Evolutionary conservation across 2,888 invertebrate genomes (phyloP).

Genomic region (Trachelus tabidus): DNA sequence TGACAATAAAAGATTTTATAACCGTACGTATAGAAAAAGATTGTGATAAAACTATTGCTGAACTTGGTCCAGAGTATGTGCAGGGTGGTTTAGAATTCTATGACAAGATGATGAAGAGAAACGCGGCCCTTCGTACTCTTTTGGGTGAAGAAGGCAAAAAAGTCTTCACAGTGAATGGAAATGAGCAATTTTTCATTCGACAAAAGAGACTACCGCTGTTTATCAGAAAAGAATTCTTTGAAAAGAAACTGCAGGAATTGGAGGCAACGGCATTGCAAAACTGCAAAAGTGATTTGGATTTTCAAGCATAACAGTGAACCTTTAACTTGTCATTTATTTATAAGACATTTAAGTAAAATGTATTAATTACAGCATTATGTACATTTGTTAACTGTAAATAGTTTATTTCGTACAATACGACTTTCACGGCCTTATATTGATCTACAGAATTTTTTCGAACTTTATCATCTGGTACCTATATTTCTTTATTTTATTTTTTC

Average conservation of each 20-base stretch:
- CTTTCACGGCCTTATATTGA: neutral
- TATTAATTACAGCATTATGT: conserved; percentile 24
- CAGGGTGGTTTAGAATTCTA: conserved; percentile 84
- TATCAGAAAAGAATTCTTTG: conserved; percentile 76
- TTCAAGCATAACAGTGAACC: neutral
- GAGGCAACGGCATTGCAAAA: neutral
- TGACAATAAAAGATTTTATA: conserved; percentile 74
- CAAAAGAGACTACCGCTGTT: conserved; percentile 75
- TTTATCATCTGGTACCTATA: neutral
- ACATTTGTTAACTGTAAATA: conserved; percentile 11
- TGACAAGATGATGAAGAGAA: conserved; percentile 77
- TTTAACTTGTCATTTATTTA: neutral
- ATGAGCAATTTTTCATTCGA: conserved; percentile 75
- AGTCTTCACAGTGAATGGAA: conserved; percentile 75
- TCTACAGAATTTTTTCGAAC: neutral
- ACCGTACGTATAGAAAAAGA: conserved; percentile 73
- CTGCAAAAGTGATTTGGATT: neutral
- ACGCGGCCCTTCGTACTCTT: conserved; percentile 77
- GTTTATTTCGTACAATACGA: neutral
- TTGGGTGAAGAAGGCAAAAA: conserved; percentile 74
- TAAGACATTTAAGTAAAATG: neutral
- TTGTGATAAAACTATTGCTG: conserved; percentile 73
- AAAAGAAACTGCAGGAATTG: conserved; percentile 65
- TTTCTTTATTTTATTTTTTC: neutral
- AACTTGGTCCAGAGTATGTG: conserved; percentile 73